Evolutionary conservation across 2,797 vertebrate genomes (phyloP), one percentile per base, ranked within the genome.

Genomic region (Pterois miles): DNA sequence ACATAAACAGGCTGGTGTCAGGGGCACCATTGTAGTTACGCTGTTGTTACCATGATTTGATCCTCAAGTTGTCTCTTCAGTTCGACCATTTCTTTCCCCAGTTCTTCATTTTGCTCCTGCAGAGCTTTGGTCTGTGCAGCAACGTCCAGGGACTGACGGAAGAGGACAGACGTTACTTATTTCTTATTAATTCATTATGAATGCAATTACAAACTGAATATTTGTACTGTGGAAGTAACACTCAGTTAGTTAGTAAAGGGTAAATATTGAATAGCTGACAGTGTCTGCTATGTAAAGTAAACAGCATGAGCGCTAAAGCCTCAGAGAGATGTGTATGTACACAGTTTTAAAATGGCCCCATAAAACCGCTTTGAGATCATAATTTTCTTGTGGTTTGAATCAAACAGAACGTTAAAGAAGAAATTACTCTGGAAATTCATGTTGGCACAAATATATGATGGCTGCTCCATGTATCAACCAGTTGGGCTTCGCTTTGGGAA

Each of bases 21-120:
- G 40, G 65, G 36, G 22, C 33, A 76, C 40, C 36, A 29, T 11
- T 23, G 14, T 8, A 66, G 31, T 40, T 8, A 1, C 11, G 36
- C 31, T 60, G 14, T 8, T 43, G 14, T 86, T 96, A 99, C 98
- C 96, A 71, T 94, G 63, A 88, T 89, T 93, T 96, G 96, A 40
- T 97, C 87, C 65, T 97, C 95, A 81, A 99, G 93, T 74, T 95
- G 93, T 88, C 86, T 95, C 93, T 95, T 96, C 60, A 99, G 93
- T 65, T 96, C 92, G 22, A 83, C 60, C 34, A 97, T 94, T 91
- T 97, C 96, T 76, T 94, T 95, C 82, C 96, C 96, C 92, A 99
- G 92, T 81, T 95, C 95, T 69, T 88, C 91, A 77, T 96, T 99
- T 91, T 97, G 96, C 68, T 97, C 96, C 92, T 96, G 85, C 64